Percentiles rank a stretch among this genome's conserved stretches.
These are phyloP conservation scores for Pachymerium ferrugineum DNA, from an alignment of 2,888 invertebrate genomes.

Conservation along the genomic window DNA sequence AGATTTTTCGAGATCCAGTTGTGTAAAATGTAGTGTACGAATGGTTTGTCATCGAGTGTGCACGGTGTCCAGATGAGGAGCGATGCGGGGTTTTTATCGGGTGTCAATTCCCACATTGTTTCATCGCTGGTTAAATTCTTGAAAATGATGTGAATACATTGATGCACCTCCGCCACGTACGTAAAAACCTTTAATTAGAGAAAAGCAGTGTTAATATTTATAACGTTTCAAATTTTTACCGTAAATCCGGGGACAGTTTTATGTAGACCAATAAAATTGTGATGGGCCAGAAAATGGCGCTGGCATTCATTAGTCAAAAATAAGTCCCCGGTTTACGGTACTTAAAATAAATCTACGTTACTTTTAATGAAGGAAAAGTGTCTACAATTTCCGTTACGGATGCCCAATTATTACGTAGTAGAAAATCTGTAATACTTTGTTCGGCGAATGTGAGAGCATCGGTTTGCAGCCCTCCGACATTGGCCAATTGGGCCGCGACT, in stretches of 20 bases:
- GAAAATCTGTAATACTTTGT: slow-evolving; percentile 5
- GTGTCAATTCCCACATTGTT: neutral
- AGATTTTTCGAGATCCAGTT: neutral
- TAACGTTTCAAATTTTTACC: neutral
- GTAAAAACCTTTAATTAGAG: neutral
- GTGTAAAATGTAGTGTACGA: neutral
- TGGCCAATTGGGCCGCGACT: slow-evolving; percentile 59
- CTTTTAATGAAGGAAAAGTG: slow-evolving; percentile 30
- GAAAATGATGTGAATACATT: neutral
- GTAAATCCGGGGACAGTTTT: too few species aligned
- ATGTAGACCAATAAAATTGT: too few species aligned
- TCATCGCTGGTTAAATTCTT: neutral
- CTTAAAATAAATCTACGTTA: neutral
- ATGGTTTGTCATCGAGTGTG: neutral
- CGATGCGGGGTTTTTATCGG: neutral
- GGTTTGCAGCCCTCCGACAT: slow-evolving; percentile 45
- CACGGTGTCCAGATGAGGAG: neutral
- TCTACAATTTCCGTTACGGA: slow-evolving; percentile 17
- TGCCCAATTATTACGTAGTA: slow-evolving; percentile 5
- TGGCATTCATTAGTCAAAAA: too few species aligned
- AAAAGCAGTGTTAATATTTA: neutral
- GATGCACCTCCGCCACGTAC: neutral
- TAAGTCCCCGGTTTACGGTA: too few species aligned
- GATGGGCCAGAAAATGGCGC: too few species aligned
- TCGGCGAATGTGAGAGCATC: neutral